Evolutionary conservation across 1,140 invertebrate species (phyloP).

Genomic region (Scaptodrosophila lebanonensis): DNA sequence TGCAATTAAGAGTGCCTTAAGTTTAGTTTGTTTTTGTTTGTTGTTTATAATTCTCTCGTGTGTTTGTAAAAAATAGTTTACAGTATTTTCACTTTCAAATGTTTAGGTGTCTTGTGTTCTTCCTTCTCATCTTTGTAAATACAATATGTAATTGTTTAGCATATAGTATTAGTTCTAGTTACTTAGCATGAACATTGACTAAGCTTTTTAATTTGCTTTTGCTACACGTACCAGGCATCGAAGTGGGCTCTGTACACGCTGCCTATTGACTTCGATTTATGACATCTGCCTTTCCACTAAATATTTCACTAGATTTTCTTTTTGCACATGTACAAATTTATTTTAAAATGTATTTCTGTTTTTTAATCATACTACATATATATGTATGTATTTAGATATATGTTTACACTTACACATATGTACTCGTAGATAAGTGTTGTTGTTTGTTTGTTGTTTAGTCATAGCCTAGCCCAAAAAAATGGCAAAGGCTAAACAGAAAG

Average conservation of each 20-base stretch:
- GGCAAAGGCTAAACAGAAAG: too few species aligned
- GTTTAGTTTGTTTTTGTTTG: constrained; percentile 29
- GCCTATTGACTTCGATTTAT: constrained; percentile 1
- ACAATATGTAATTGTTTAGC: constrained; percentile 70
- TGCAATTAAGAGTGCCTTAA: constrained; percentile 39
- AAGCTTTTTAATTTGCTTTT: constrained; percentile 68
- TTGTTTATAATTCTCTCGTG: constrained; percentile 25
- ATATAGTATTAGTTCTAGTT: constrained; percentile 69
- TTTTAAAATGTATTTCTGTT: constrained; percentile 21
- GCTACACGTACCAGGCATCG: constrained; percentile 50
- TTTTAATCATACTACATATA: too few species aligned
- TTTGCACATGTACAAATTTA: constrained; percentile 38
- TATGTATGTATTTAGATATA: too few species aligned
- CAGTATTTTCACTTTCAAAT: constrained; percentile 31
- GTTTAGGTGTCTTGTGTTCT: constrained; percentile 8
- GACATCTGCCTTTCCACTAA: constrained; percentile 38
- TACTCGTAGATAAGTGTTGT: constrained; percentile 11
- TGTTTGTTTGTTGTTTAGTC: constrained; percentile 1
- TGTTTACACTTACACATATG: too few species aligned
- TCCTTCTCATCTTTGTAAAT: constrained; percentile 47
- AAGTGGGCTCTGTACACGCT: constrained; percentile 16
- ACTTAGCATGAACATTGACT: constrained; percentile 70
- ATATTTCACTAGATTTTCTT: constrained; percentile 56
- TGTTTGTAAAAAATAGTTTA: constrained; percentile 71
- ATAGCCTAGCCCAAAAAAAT: not conserved